Conservation (phyloP, 2,888 invertebrate species). For the Polyommatus icarus region DNA sequence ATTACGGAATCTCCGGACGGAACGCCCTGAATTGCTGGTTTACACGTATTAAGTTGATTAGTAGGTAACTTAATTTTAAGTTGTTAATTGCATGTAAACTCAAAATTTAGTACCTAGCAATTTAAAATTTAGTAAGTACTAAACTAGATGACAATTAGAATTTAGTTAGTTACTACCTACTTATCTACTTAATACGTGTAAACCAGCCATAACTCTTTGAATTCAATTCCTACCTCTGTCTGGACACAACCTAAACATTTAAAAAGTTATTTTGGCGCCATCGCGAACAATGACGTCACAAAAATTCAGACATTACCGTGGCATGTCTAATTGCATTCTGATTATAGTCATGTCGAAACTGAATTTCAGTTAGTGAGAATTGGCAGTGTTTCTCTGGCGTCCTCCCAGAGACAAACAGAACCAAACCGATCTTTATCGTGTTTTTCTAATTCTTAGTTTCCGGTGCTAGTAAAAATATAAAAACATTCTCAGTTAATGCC, state of each 20-base stretch:
- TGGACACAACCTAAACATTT: background rate
- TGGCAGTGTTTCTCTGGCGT: constrained; percentile 66
- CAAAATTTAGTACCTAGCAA: no score
- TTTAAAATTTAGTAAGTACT: no score
- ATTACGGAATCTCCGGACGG: no score
- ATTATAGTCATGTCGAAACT: constrained; percentile 51
- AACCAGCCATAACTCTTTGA: no score
- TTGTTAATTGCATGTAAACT: no score
- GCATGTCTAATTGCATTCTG: constrained; percentile 25
- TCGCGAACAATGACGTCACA: constrained; percentile 3
- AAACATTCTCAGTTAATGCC: background rate
- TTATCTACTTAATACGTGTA: no score
- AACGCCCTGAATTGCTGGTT: no score
- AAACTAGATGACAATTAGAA: no score
- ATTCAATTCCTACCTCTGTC: background rate
- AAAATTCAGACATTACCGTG: constrained; percentile 18
- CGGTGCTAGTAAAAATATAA: constrained; percentile 34
- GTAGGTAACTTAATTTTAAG: no score
- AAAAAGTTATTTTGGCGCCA: constrained; percentile 19
- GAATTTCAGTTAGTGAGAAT: constrained; percentile 49
- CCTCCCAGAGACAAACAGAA: constrained; percentile 52
- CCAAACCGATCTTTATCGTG: constrained; percentile 30
- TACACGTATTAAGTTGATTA: no score
- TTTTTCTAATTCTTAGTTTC: constrained; percentile 40
- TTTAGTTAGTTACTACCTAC: no score